phyloP scores from a whole-genome alignment of 2,888 invertebrate species.

The Pimpla rufipes region DNA sequence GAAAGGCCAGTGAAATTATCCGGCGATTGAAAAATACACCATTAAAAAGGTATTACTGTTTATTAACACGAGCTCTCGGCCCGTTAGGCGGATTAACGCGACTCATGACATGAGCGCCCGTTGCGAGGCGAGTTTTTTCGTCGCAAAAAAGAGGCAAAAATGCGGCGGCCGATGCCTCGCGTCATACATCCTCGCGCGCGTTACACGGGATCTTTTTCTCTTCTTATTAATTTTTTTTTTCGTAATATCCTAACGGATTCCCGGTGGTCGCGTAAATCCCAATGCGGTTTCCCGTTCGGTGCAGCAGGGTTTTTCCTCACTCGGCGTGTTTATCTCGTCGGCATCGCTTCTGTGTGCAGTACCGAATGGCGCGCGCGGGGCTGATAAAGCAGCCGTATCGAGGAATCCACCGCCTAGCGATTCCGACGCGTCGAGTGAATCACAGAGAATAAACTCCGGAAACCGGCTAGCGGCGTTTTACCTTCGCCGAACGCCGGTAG shows the following conservation, averaged over 20 bases:
- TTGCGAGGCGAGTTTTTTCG: slow-evolving; percentile 42
- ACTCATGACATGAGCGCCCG: slow-evolving; percentile 16
- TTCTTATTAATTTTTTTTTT: no score
- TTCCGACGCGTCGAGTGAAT: slow-evolving; percentile 38
- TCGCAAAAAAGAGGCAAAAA: slow-evolving; percentile 36
- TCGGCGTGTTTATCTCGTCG: slow-evolving; percentile 51
- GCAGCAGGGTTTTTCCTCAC: slow-evolving; percentile 50
- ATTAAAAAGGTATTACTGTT: not conserved
- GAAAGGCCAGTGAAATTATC: not conserved
- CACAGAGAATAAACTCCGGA: slow-evolving; percentile 26
- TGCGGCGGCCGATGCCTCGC: not conserved
- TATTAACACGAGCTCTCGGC: not conserved
- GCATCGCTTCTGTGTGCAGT: not conserved
- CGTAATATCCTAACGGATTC: slow-evolving; percentile 61
- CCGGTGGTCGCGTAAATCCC: slow-evolving; percentile 42
- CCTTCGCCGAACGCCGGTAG: slow-evolving; percentile 3
- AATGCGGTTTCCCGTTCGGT: slow-evolving; percentile 60
- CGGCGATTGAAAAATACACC: not conserved
- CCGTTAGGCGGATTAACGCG: slow-evolving; percentile 12
- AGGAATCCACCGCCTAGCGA: slow-evolving; percentile 41
- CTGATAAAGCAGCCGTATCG: slow-evolving; percentile 50
- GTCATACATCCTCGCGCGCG: not conserved
- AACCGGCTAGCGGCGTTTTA: slow-evolving; percentile 4
- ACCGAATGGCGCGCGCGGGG: not conserved
- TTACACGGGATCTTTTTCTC: slow-evolving; percentile 16